Conservation (phyloP, 2,113 vertebrate genomes). For the Heloderma charlesbogerti region DNA sequence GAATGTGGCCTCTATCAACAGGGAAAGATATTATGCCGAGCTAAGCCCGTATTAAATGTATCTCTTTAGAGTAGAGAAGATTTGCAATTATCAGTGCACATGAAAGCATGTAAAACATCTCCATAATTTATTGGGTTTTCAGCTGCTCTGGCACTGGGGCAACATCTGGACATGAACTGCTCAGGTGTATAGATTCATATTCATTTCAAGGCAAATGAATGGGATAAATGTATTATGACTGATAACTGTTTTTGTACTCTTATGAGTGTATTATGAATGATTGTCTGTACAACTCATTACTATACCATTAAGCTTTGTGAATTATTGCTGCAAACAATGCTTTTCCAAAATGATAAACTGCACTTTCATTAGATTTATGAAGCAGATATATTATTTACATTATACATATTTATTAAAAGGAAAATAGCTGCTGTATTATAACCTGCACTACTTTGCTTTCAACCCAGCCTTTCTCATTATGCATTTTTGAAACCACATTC, state of each 20-base stretch:
- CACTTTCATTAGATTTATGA: slow-evolving; percentile 20
- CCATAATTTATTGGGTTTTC: slow-evolving; percentile 5
- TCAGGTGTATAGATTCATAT: not conserved
- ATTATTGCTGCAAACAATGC: slow-evolving; percentile 22
- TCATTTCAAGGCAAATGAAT: slow-evolving; percentile 24
- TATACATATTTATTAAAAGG: slow-evolving; percentile 16
- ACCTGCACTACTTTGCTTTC: not conserved
- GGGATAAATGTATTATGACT: slow-evolving; percentile 20
- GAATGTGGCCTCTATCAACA: not conserved
- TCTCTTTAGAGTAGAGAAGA: not conserved
- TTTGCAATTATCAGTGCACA: not conserved
- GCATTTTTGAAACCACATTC: not conserved
- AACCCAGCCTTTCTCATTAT: not conserved
- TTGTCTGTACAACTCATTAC: slow-evolving; percentile 17
- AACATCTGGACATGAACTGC: slow-evolving; percentile 8
- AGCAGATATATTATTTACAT: slow-evolving; percentile 20
- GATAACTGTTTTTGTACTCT: slow-evolving; percentile 8
- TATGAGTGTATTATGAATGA: slow-evolving; percentile 3
- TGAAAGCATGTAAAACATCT: not conserved
- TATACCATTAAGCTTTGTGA: slow-evolving; percentile 6
- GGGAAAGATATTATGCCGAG: not conserved
- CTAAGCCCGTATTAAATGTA: not conserved
- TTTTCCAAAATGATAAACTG: slow-evolving; percentile 16
- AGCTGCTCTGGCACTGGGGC: not conserved
- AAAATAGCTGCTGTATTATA: not conserved